Conservation (phyloP, 2,888 invertebrate species). For the Drosophila diplacantha region DNA sequence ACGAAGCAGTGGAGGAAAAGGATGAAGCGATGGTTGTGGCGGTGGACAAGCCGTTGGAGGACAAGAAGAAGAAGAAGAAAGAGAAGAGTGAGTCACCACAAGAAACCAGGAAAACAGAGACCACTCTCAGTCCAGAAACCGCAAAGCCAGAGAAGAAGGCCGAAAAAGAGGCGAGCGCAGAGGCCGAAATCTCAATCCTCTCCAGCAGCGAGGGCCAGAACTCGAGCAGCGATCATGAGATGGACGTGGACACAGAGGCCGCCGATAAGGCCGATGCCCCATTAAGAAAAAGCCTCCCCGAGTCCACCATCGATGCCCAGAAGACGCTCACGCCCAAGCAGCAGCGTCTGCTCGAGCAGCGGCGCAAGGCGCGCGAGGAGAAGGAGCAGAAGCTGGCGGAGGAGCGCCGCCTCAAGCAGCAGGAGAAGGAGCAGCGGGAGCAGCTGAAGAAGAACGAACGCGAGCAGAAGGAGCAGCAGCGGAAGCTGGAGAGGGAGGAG, state of each 20-base stretch:
- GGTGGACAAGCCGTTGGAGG: not conserved
- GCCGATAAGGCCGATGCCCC: slow-evolving; percentile 19
- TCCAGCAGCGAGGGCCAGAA: slow-evolving; percentile 43
- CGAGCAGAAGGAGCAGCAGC: slow-evolving; percentile 78
- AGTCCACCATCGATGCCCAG: not conserved
- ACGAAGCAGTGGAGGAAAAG: not conserved
- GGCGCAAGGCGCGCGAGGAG: slow-evolving; percentile 74
- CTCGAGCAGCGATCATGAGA: slow-evolving; percentile 33
- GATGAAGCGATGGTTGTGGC: not conserved
- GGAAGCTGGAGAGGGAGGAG: slow-evolving; percentile 78
- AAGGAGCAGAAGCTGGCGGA: slow-evolving; percentile 78
- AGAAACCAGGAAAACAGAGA: not conserved
- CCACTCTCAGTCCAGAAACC: not conserved
- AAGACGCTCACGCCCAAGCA: slow-evolving; percentile 72
- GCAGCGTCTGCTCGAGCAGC: slow-evolving; percentile 61
- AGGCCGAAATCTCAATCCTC: slow-evolving; percentile 19
- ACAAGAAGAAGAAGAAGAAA: slow-evolving; percentile 4
- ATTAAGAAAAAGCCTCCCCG: not conserved
- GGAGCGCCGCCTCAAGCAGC: slow-evolving; percentile 76
- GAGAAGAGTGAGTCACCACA: not conserved
- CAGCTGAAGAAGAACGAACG: slow-evolving; percentile 75
- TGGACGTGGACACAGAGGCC: slow-evolving; percentile 45
- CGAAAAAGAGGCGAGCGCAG: not conserved
- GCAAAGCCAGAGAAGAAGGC: slow-evolving; percentile 3
- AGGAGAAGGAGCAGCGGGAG: slow-evolving; percentile 73